These are phyloP conservation scores for Eupelmus urozonus DNA, from an alignment of 2,888 invertebrate species.

Conservation along the genomic window DNA sequence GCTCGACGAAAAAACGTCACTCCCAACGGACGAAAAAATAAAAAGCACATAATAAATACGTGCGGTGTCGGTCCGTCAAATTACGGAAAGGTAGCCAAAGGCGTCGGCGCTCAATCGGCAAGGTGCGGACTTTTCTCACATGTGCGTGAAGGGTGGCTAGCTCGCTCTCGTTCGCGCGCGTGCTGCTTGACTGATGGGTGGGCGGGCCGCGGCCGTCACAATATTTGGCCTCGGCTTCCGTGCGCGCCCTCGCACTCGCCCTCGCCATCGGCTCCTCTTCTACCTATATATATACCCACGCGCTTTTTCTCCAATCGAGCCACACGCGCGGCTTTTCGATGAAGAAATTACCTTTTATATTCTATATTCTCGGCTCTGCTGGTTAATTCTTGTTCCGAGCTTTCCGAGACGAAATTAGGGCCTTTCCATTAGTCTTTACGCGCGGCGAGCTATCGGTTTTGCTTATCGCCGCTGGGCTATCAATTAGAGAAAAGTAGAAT, in stretches of 20 bases:
- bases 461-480: neutral
- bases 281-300: no score
- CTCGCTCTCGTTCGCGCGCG: slow-evolving; percentile 7
- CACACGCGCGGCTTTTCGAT: no score
- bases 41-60: neutral
- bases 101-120: slow-evolving; percentile 4
- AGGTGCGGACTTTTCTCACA: slow-evolving; percentile 44
- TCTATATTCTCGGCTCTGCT: no score
- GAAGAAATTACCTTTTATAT: no score
- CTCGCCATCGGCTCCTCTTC: neutral
- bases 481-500: slow-evolving; percentile 4
- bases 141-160: slow-evolving; percentile 1
- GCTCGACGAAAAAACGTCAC: neutral
- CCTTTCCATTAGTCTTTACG: neutral
- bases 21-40: neutral
- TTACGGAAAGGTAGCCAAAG: slow-evolving; percentile 1
- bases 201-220: slow-evolving; percentile 50
- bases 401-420: neutral
- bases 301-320: no score
- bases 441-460: neutral
- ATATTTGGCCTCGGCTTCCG: slow-evolving; percentile 31
- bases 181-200: slow-evolving; percentile 51
- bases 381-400: no score
- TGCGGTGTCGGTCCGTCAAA: neutral
- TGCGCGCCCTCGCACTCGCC: neutral